Percentiles rank a stretch among this genome's conserved stretches.
phyloP scores from a whole-genome alignment of 2,888 invertebrate species.

The Cephus pygmeus region DNA sequence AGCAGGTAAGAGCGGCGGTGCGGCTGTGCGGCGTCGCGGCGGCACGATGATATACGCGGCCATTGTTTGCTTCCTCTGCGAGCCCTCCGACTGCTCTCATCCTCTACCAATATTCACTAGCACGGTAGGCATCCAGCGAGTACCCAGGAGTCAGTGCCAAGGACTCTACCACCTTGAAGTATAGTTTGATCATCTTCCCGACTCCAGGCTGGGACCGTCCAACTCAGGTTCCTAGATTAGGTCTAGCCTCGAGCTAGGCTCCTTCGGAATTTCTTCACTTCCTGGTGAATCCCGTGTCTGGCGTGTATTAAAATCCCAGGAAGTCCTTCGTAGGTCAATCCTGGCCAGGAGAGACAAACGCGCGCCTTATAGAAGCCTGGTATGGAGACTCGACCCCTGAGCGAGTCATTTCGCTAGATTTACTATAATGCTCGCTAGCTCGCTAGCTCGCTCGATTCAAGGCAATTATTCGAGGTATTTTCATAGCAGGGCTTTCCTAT shows the following conservation, averaged over 20 bases:
- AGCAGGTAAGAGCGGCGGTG: neutral
- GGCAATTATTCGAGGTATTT: slow-evolving; percentile 55
- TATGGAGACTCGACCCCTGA: neutral
- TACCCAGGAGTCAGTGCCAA: neutral
- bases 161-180: neutral
- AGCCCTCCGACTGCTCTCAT: slow-evolving; percentile 18
- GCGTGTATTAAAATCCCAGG: neutral
- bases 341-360: slow-evolving; percentile 11
- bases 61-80: slow-evolving; percentile 53
- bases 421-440: slow-evolving; percentile 42
- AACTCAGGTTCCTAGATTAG: neutral
- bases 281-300: neutral
- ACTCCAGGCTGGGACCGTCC: neutral
- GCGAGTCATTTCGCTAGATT: slow-evolving; percentile 46
- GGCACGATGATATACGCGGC: slow-evolving; percentile 64
- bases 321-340: slow-evolving; percentile 4
- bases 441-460: slow-evolving; percentile 31
- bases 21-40: slow-evolving; percentile 48
- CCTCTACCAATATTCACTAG: slow-evolving; percentile 28
- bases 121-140: neutral
- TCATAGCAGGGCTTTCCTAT: slow-evolving; percentile 54
- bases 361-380: slow-evolving; percentile 6
- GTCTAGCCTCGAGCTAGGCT: neutral
- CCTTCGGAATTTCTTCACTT: neutral
- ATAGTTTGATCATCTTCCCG: neutral